phyloP scores from a whole-genome alignment of 30 jellyfish, hydroid and myxozoan genomes.

The Rhopilema esculentum region DNA sequence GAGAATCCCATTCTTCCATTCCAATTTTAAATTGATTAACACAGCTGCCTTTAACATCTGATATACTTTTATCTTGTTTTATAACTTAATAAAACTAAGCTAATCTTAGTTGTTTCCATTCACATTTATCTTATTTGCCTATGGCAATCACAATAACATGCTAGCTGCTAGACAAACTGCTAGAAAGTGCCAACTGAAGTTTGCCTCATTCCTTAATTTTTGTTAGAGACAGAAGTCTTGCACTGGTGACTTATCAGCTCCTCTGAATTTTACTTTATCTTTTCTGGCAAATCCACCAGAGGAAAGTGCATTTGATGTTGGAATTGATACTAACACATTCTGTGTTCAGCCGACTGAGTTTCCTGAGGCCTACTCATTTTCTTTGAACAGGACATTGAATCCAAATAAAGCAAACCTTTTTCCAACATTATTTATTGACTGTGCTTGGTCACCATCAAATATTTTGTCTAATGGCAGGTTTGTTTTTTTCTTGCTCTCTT shows the following conservation, averaged over 20 bases:
- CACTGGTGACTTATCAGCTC: slow-evolving; percentile 10
- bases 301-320: slow-evolving; percentile 53
- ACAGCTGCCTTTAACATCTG: too few species aligned
- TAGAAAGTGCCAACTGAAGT: neutral
- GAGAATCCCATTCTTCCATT: too few species aligned
- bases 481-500: neutral
- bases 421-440: slow-evolving; percentile 4
- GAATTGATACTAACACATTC: slow-evolving; percentile 40
- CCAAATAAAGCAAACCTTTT: slow-evolving; percentile 48
- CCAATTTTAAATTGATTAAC: too few species aligned
- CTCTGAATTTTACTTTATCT: slow-evolving; percentile 13
- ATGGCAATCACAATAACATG: neutral
- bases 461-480: slow-evolving; percentile 58
- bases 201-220: neutral
- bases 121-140: neutral
- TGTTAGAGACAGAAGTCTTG: slow-evolving; percentile 29
- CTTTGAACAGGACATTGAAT: slow-evolving; percentile 42
- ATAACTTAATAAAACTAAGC: too few species aligned
- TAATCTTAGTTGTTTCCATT: neutral
- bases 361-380: slow-evolving; percentile 42
- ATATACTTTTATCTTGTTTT: too few species aligned
- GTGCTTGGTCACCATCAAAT: slow-evolving; percentile 48
- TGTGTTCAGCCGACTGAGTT: slow-evolving; percentile 52
- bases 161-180: neutral
- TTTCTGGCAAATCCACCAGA: slow-evolving; percentile 35